Base-by-base conservation (phyloP, 37 sponge, comb jelly and placozoan species). In the Beroe ovata region DNA sequence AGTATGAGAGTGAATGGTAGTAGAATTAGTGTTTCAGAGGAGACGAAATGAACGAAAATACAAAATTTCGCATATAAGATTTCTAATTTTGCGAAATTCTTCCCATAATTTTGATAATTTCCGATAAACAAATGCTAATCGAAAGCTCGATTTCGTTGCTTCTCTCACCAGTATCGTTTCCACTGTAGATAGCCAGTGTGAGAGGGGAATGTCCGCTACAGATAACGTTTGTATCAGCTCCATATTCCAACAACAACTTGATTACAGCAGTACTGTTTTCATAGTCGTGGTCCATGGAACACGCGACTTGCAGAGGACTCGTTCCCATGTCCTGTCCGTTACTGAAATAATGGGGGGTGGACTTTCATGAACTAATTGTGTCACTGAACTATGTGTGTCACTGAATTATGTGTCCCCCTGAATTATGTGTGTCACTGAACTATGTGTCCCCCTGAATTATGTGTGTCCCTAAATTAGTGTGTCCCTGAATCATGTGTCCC, bases 171-270 rank as follows among this genome's bases (percentile, higher is more conserved):
- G 26, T 29, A 29, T 94, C 91, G 41, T 92, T 90, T 33, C 93
- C 92, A 60, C 88, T 88, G 38, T 89, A 29, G 20, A 95, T 95
- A 60, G 93, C 91, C 47, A 95, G 93, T 23, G 95, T 92, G 2
- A 95, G 91, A 29, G 95, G 94, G 11, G 94, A 94, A 54, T 95
- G 94, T 19, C 93, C 95, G 34, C 29, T 58, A 39, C 92, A 64
- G 18, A 94, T 88, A 8, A 37, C 35, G 60, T 95, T 92, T 18
- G 92, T 90, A 72, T 91, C 64, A 26, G 93, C 94, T 21, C 94
- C 93, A 81, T 91, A 59, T 28, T 11, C 69, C 0, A 94, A 60
- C 34, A 94, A 58, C 6, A 94, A 21, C 38, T 88, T 34, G 21
- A 91, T 90, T n/a, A 90, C 60, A 18, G 60, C 72, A 39, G 88